Evolutionary conservation across 2,888 invertebrate genomes (phyloP), one percentile per base, ranked within the genome.

Genomic region (Latrodectus hesperus): DNA sequence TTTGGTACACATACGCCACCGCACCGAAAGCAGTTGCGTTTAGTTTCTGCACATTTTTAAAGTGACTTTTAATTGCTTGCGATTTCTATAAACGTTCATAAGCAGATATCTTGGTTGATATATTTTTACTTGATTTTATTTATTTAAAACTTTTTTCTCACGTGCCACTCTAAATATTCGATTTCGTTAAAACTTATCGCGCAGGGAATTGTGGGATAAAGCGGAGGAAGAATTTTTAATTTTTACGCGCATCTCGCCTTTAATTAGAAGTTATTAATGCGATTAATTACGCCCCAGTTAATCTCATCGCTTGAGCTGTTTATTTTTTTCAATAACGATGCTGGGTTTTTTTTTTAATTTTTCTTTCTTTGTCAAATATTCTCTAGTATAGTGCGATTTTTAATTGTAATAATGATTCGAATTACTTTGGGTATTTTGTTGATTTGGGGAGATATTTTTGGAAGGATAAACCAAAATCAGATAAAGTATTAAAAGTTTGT

Each of bases 221-320:
- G 74, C 71, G 76, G 80, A 53, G 72, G 75, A 76, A 70, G 70
- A 87, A 70, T 75, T 81, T 75, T 73, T 81, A 77, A 87, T 87
- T 87, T 87, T 87, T 87, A 87, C 81, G 86, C 81, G 60, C 49
- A 81, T 70, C 86, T 77, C 86, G 81, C 76, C 86, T 87, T 87
- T 87, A 87, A 87, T 87, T 87, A 87, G 86, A 87, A 87, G 86
- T 87, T 87, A 87, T 87, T 87, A 87, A 87, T 87, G 81, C 86
- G 86, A 87, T 87, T 87, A 87, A 87, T 87, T 87, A 87, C 81
- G 77, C 72, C 51, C 81, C 77, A 87, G 81, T 87, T 87, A 87
- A 87, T 81, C 76, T 77, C 81, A 81, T 87, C 86, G 86, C 86
- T 85, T 80, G 79, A 79, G 73, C 51, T 77, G 86, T 60, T 87